phyloP scores from a whole-genome alignment of 2,888 invertebrate genomes.

The Leucoptera coffeella region DNA sequence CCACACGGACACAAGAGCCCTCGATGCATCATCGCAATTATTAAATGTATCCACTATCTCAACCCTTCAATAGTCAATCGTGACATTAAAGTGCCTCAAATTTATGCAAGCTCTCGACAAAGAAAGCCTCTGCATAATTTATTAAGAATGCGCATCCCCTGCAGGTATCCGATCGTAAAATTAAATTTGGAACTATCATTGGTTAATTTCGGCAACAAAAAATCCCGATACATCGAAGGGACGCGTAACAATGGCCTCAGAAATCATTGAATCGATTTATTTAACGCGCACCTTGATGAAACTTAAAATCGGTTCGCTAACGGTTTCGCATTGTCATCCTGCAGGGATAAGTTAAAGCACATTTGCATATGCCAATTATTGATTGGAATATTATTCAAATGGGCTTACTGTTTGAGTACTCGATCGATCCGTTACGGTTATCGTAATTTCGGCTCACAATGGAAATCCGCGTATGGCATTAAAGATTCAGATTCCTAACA shows the following conservation, averaged over 20 bases:
- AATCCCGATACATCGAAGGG: constrained; percentile 35
- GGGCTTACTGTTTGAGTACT: constrained; percentile 26
- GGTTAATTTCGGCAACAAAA: constrained; percentile 47
- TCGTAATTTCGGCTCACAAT: constrained; percentile 21
- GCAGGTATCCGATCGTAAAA: constrained; percentile 51
- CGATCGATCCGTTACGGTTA: constrained; percentile 43
- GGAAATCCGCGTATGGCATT: constrained; percentile 3
- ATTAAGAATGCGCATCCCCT: constrained; percentile 38
- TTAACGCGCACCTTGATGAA: constrained; percentile 45
- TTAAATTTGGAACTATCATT: constrained; percentile 49
- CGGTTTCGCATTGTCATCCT: constrained; percentile 36
- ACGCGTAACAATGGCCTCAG: constrained; percentile 21
- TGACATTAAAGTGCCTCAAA: constrained; percentile 41
- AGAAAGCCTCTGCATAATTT: constrained; percentile 46
- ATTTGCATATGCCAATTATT: constrained; percentile 52
- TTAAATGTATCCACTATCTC: constrained; percentile 21
- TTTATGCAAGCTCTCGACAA: constrained; percentile 45
- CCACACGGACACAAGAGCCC: constrained; percentile 38
- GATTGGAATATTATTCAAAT: constrained; percentile 52
- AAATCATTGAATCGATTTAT: constrained; percentile 40
- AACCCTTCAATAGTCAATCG: constrained; percentile 25
- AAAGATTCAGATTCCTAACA: constrained; percentile 12
- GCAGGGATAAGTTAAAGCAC: constrained; percentile 22
- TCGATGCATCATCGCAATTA: constrained; percentile 30
- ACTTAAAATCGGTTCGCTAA: constrained; percentile 42